phyloP scores from a whole-genome alignment of 2,888 invertebrate species.

The Pachliopta kotzebuea region DNA sequence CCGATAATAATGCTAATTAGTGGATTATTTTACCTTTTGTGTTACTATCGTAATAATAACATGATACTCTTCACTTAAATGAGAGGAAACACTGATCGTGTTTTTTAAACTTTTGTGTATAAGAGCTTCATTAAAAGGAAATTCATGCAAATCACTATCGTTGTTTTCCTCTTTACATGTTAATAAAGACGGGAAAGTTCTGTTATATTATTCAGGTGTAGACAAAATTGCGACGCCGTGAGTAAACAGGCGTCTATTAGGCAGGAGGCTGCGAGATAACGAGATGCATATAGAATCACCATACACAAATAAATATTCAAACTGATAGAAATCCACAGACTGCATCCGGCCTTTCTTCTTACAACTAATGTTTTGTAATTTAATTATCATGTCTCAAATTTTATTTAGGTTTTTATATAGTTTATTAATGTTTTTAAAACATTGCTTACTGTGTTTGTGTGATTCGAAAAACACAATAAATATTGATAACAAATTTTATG shows the following conservation, averaged over 20 bases:
- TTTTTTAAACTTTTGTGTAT: slow-evolving; percentile 11
- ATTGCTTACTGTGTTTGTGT: background rate
- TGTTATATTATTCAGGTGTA: slow-evolving; percentile 32
- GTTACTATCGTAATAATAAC: slow-evolving; percentile 7
- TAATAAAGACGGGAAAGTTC: slow-evolving; percentile 23
- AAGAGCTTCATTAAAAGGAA: slow-evolving; percentile 6
- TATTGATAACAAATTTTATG: background rate
- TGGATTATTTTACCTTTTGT: slow-evolving; percentile 17
- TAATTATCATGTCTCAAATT: background rate
- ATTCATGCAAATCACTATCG: slow-evolving; percentile 23
- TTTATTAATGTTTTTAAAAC: background rate
- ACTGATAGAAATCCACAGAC: slow-evolving; percentile 32
- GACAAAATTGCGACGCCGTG: slow-evolving; percentile 42
- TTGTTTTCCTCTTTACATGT: slow-evolving; percentile 19
- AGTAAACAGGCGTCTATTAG: slow-evolving; percentile 40
- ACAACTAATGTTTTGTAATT: background rate
- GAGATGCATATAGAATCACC: slow-evolving; percentile 53
- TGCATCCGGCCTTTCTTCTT: background rate
- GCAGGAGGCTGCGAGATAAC: slow-evolving; percentile 50
- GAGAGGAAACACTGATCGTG: background rate
- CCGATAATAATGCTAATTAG: slow-evolving; percentile 28
- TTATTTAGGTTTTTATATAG: slow-evolving; percentile 1
- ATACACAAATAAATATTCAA: slow-evolving; percentile 43
- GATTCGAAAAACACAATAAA: background rate
- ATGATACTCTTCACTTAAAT: background rate